phyloP scores from a whole-genome alignment of 2,113 vertebrate species.

The Fukomys damarensis region DNA sequence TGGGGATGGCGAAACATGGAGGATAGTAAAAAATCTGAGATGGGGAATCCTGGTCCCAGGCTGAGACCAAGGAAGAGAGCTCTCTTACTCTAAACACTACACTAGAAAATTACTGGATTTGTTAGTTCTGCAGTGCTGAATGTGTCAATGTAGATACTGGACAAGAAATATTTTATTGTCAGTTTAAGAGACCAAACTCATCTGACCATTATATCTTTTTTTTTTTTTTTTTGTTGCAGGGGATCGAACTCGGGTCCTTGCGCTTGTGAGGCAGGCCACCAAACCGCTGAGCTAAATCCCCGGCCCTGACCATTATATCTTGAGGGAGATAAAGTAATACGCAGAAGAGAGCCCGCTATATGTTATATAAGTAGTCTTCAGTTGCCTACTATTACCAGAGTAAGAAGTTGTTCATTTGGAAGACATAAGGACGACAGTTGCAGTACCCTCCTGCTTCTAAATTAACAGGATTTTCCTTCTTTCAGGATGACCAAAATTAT shows the following conservation, averaged over 20 bases:
- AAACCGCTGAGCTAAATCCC: too few species aligned
- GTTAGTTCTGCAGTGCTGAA: background rate
- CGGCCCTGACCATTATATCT: background rate
- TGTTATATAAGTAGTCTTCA: background rate
- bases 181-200: background rate
- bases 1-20: rapidly evolving
- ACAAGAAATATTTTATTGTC: background rate
- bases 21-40: background rate
- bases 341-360: background rate
- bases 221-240: too few species aligned
- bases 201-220: too few species aligned
- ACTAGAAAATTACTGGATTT: background rate
- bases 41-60: background rate
- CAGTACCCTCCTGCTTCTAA: background rate
- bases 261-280: too few species aligned
- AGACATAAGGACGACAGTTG: background rate
- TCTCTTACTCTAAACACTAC: background rate
- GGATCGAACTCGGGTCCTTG: too few species aligned
- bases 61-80: background rate
- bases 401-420: background rate
- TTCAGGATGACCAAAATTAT: background rate
- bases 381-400: background rate
- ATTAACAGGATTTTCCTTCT: background rate
- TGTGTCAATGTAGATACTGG: background rate
- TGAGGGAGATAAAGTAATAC: background rate